Evolutionary conservation across 2,113 vertebrate genomes (phyloP), one percentile per base, ranked within the genome.

Genomic region (Jacana jacana): DNA sequence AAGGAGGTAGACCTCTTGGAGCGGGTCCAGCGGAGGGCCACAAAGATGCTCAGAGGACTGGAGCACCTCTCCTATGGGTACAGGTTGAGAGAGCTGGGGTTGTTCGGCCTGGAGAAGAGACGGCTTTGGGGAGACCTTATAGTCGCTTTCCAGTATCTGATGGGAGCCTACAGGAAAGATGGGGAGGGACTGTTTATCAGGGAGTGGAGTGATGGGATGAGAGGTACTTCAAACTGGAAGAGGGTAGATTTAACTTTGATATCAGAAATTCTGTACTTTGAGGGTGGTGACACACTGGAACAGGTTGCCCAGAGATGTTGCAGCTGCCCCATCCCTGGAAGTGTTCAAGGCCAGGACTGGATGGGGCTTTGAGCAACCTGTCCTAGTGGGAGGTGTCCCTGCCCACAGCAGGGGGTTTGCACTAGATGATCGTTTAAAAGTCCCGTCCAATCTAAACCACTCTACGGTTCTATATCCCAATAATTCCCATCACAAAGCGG

Each of bases 401-500:
- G n/a, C n/a, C n/a, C n/a, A n/a, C n/a, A n/a, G n/a, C n/a, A n/a
- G n/a, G 16, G 55, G 33, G 20, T 55, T 55, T 30, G 54, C 31
- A 33, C 30, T 7, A 3, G 8, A 14, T n/a, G 33, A 23, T 58
- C 33, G 22, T 58, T n/a, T n/a, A n/a, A 23, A n/a, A 7, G n/a
- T 35, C 57, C 31, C 55, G n/a, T 35, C 57, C 33, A 35, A 22
- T 33, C 8, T 13, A 13, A 35, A 24, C 57, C 22, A 9, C 13
- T 15, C n/a, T 35, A 13, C n/a, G n/a, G n/a, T 14, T 60, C 57
- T 60, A 15, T 2, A 2, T 8, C 22, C 8, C 11, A 2, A 30
- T 2, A 6, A 2, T 17, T 11, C 35, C 60, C 8, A 6, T 3
- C 20, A 4, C 49, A 1, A 13, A 14, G 8, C 1, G 40, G 25